Conservation (phyloP, 2,888 invertebrate genomes). For the Graphium colonna region DNA sequence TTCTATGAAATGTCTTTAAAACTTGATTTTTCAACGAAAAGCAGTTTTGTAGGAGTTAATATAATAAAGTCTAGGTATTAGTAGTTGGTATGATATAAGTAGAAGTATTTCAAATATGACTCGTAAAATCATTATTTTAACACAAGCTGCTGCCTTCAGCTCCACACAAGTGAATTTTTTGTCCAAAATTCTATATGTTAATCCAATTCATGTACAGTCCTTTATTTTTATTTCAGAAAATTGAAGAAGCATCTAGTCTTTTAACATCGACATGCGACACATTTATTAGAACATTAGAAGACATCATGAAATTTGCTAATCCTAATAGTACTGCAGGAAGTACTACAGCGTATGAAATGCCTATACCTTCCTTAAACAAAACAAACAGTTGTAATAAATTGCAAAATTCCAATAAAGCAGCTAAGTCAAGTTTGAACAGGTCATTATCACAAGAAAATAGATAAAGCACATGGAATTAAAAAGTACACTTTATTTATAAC, state of each 20-base stretch:
- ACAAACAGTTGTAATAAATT: slow-evolving; percentile 35
- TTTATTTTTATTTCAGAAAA: slow-evolving; percentile 76
- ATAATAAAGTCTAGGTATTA: no score
- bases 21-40: no score
- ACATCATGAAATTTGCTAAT: slow-evolving; percentile 83
- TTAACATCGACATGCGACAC: slow-evolving; percentile 90
- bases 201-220: no score
- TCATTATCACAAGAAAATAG: slow-evolving; percentile 72
- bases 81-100: no score
- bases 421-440: slow-evolving; percentile 55
- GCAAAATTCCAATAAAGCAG: slow-evolving; percentile 40
- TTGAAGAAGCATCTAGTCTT: slow-evolving; percentile 86
- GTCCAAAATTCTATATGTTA: no score
- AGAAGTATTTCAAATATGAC: no score
- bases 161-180: no score
- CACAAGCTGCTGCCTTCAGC: no score
- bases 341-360: slow-evolving; percentile 55
- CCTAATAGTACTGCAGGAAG: slow-evolving; percentile 45
- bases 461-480: slow-evolving; percentile 38
- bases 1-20: no score
- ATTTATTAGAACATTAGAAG: slow-evolving; percentile 89
- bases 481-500: neutral
- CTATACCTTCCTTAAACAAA: slow-evolving; percentile 46
- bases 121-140: no score
- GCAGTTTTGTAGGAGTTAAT: no score